These are phyloP conservation scores for Sturnus vulgaris DNA, from an alignment of 2,113 vertebrate species.

Conservation along the genomic window DNA sequence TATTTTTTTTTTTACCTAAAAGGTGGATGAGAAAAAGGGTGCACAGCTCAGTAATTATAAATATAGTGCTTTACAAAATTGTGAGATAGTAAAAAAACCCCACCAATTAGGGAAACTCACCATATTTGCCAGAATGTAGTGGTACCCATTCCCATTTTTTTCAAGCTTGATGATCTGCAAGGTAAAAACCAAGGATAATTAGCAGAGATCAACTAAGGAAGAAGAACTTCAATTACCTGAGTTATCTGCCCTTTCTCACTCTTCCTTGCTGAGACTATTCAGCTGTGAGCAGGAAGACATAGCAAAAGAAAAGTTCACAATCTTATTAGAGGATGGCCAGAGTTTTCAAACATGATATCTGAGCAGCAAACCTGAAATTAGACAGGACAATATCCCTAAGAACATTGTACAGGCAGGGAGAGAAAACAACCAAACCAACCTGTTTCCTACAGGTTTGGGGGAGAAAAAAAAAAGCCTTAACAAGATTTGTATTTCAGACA, in stretches of 20 bases:
- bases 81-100: background rate
- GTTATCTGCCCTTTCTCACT: background rate
- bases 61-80: background rate
- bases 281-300: background rate
- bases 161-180: conserved; percentile 90
- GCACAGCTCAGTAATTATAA: background rate
- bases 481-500: background rate
- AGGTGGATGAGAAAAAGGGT: background rate
- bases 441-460: background rate
- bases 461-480: background rate
- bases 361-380: background rate
- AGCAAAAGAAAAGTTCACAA: background rate
- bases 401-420: background rate
- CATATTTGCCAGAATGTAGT: conserved; percentile 98
- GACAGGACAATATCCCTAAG: background rate
- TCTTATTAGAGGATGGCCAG: background rate
- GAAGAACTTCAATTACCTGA: background rate
- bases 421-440: background rate
- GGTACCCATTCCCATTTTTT: conserved; percentile 95
- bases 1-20: background rate
- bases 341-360: background rate
- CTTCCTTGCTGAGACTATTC: background rate
- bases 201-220: background rate
- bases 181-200: conserved; percentile 32
- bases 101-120: conserved; percentile 72